Evolutionary conservation across 2,888 invertebrate species (phyloP).

Genomic region (Exocentrus adspersus): DNA sequence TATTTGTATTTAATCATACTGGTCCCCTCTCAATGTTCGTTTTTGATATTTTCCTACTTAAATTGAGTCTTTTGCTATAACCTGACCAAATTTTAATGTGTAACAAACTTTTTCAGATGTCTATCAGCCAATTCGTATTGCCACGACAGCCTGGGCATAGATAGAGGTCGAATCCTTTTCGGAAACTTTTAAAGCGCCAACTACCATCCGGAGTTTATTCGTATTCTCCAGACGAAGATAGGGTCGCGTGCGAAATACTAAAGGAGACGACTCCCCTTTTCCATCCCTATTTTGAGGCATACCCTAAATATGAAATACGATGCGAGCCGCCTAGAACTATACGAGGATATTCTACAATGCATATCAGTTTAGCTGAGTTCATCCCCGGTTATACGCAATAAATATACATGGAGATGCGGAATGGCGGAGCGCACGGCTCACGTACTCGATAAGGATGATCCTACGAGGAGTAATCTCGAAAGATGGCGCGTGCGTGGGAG

Average conservation of each 20-base stretch:
- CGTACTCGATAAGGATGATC: neutral
- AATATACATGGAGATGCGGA: conserved; percentile 10
- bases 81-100: too few relatives aligned
- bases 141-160: neutral
- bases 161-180: neutral
- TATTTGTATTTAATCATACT: too few relatives aligned
- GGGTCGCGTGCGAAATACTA: conserved; percentile 42
- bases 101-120: too few relatives aligned
- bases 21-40: too few relatives aligned
- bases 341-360: conserved; percentile 27
- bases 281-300: conserved; percentile 45
- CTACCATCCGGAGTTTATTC: conserved; percentile 28
- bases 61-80: too few relatives aligned
- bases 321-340: conserved; percentile 26
- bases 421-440: neutral
- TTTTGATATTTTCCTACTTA: too few relatives aligned
- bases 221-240: conserved; percentile 41
- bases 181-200: neutral
- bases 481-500: neutral
- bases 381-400: conserved; percentile 18
- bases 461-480: neutral
- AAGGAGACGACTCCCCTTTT: conserved; percentile 41
- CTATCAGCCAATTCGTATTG: too few relatives aligned
- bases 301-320: conserved; percentile 46
- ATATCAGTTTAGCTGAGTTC: conserved; percentile 25